Evolutionary conservation across 92 coral and sea anemone species (phyloP).

Genomic region (Desmophyllum pertusum): DNA sequence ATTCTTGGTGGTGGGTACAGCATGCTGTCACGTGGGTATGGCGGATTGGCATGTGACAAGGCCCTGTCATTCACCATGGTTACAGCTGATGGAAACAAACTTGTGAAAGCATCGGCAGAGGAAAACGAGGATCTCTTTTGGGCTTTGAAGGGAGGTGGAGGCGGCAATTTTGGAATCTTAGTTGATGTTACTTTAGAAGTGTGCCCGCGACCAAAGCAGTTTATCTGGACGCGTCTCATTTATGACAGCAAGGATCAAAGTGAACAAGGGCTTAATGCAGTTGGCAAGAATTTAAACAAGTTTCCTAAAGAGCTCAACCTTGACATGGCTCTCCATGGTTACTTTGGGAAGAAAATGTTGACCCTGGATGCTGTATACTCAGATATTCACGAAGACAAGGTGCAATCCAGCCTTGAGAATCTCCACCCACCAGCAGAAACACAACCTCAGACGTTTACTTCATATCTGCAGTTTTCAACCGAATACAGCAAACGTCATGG

Average conservation of each 20-base stretch:
- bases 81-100: slow-evolving; percentile 69
- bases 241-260: slow-evolving; percentile 60
- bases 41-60: slow-evolving; percentile 82
- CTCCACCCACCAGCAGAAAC: slow-evolving; percentile 67
- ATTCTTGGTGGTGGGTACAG: slow-evolving; percentile 92
- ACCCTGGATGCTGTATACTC: slow-evolving; percentile 86
- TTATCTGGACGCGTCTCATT: slow-evolving; percentile 70
- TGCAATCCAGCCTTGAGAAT: slow-evolving; percentile 48
- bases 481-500: slow-evolving; percentile 92
- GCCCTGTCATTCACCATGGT: slow-evolving; percentile 83
- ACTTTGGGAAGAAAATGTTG: slow-evolving; percentile 74
- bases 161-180: slow-evolving; percentile 83
- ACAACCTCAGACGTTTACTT: slow-evolving; percentile 53
- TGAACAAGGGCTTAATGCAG: slow-evolving; percentile 62
- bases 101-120: slow-evolving; percentile 61
- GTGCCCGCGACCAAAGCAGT: slow-evolving; percentile 68
- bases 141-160: slow-evolving; percentile 92
- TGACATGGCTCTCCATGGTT: slow-evolving; percentile 86
- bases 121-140: slow-evolving; percentile 83
- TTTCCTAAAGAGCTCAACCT: slow-evolving; percentile 83
- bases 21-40: slow-evolving; percentile 89
- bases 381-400: slow-evolving; percentile 73
- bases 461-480: slow-evolving; percentile 66
- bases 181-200: slow-evolving; percentile 76
- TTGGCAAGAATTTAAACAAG: slow-evolving; percentile 47